Evolutionary conservation across 30 jellyfish, hydroid and myxozoan genomes (phyloP), one percentile per base, ranked within the genome.

Genomic region (Hydra vulgaris): DNA sequence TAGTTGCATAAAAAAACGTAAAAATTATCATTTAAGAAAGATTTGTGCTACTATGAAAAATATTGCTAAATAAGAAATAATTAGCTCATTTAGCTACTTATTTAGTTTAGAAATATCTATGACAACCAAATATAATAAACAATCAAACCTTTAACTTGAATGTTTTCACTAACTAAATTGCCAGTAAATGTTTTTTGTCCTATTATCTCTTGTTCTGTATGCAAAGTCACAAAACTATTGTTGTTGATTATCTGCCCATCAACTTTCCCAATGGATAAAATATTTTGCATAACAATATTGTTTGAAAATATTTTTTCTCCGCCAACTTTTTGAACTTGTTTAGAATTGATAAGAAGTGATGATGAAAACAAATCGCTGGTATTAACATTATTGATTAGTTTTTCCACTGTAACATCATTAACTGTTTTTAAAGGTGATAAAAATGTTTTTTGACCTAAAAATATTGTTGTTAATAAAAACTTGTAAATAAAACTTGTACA

Each of bases 231-330:
- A 7, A 84, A 23, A 0, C 15, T 53, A 20, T 73, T 27, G 55
- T 73, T 27, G 12, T 68, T 70, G 7, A 85, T 74, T 23, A 21
- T 22, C 15, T 23, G 21, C 17, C 89, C 87, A 70, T 86, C 95
- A 0, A 90, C 52, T 22, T 21, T 25, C 17, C 94, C 94, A 16
- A n/a, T 23, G 7, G 81, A 19, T 12, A 78, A 18, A 77, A 86
- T 0, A 56, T 77, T 54, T 20, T 82, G 61, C 15, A 79, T n/a
- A 0, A 16, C 0, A 52, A 82, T 23, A 15, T 54, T 7, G 0
- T 79, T 75, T 66, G 72, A 17, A 74, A 90, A 86, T 1, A 66
- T 55, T 53, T 85, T 86, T 18, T 15, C 25, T 24, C 97, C 97
- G 5, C 79, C 26, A 27, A 90, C 83, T 0, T 0, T 71, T 79